A percentile compares a stretch with the other conserved stretches of the same genome.
phyloP scores from a whole-genome alignment of 2,113 vertebrate species.

The Centropus bengalensis region DNA sequence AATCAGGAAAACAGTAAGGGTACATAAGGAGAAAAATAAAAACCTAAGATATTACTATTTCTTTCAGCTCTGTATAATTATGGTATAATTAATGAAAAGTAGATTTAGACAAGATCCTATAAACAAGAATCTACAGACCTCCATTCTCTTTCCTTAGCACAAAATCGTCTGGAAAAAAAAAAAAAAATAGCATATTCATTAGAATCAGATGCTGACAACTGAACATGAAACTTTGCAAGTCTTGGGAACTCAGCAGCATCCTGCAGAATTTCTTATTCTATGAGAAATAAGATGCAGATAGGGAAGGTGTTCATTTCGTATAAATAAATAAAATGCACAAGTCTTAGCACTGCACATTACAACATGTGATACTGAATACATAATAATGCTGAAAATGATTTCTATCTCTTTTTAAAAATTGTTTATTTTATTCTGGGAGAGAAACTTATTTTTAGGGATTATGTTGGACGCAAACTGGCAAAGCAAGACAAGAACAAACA shows the following conservation, averaged over 20 bases:
- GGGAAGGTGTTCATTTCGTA: not conserved
- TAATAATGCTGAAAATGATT: not conserved
- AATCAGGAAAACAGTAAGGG: not conserved
- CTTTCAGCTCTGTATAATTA: not conserved
- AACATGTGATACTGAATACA: not conserved
- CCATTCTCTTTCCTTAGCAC: not conserved
- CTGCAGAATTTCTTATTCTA: not conserved
- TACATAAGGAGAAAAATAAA: not conserved
- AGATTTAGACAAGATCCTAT: not conserved
- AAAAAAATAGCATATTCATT: not conserved
- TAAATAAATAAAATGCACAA: not conserved
- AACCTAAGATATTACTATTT: not conserved
- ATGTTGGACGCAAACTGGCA: not conserved
- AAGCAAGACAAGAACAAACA: not conserved
- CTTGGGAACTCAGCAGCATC: not conserved
- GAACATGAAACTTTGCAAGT: not conserved
- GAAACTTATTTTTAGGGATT: not conserved
- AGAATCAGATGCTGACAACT: not conserved
- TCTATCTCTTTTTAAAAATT: not conserved
- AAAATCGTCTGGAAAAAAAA: not conserved
- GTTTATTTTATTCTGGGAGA: not conserved
- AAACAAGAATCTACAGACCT: not conserved
- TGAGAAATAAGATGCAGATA: accelerated
- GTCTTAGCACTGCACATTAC: not conserved
- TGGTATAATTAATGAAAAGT: not conserved